Evolutionary conservation across 2,888 invertebrate genomes (phyloP).

Genomic region (Drosophila emarginata): DNA sequence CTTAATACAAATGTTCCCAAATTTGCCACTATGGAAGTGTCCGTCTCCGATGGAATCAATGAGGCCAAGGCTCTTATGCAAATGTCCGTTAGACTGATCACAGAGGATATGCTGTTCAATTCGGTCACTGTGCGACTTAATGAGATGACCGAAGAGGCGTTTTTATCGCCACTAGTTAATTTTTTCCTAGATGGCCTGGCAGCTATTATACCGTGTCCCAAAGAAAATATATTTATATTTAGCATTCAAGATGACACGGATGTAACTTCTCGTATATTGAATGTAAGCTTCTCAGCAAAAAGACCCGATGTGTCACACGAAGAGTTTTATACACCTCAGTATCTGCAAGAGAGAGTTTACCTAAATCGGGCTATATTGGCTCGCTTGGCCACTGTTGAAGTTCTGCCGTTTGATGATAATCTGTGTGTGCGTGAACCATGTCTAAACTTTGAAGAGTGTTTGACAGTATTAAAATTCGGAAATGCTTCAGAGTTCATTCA

Average conservation of each 20-base stretch:
- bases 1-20: constrained; percentile 97
- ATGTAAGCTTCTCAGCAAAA: constrained; percentile 96
- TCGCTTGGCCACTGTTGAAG: constrained; percentile 93
- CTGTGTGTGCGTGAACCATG: constrained; percentile 97
- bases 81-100: constrained; percentile 93
- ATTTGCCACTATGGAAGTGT: constrained; percentile 95
- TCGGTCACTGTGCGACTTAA: constrained; percentile 96
- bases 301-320: constrained; percentile 90
- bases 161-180: constrained; percentile 92
- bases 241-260: constrained; percentile 97
- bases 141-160: constrained; percentile 96
- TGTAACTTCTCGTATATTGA: constrained; percentile 92
- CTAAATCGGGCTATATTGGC: constrained; percentile 94
- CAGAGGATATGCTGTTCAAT: constrained; percentile 96
- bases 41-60: constrained; percentile 96
- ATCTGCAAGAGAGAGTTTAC: constrained; percentile 96
- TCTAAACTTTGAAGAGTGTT: constrained; percentile 95
- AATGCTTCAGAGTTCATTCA: constrained; percentile 95
- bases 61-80: constrained; percentile 96
- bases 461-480: constrained; percentile 95
- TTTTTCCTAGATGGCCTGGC: constrained; percentile 96
- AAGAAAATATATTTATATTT: constrained; percentile 95
- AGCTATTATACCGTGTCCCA: constrained; percentile 95
- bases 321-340: constrained; percentile 93
- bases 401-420: constrained; percentile 97